Conservation (phyloP, 2,888 invertebrate species). For the Sinotaia quadrata region DNA sequence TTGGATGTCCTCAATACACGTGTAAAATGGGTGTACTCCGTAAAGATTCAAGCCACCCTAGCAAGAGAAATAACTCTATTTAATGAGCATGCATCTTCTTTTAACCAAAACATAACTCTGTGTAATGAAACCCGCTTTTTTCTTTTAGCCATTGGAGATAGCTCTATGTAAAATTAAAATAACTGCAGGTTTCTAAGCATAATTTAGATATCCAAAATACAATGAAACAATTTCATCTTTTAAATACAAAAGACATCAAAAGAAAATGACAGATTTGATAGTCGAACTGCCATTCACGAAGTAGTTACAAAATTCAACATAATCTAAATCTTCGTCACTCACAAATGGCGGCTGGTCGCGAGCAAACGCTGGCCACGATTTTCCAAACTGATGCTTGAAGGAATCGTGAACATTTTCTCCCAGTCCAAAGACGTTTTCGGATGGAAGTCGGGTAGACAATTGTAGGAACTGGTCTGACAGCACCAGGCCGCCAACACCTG, state of each 20-base stretch:
- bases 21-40: conserved; percentile 87
- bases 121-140: too few relatives aligned
- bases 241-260: too few relatives aligned
- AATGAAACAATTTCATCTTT: too few relatives aligned
- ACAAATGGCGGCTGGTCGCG: conserved; percentile 66
- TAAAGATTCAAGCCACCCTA: conserved; percentile 77
- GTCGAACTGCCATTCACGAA: too few relatives aligned
- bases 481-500: conserved; percentile 61
- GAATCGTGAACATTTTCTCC: conserved; percentile 72
- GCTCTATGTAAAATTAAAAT: too few relatives aligned
- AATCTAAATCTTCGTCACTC: background rate
- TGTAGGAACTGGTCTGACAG: conserved; percentile 74
- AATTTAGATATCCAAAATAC: too few relatives aligned
- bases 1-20: conserved; percentile 79
- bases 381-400: conserved; percentile 68
- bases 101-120: too few relatives aligned
- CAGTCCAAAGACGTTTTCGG: conserved; percentile 72
- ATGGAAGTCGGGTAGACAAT: conserved; percentile 70
- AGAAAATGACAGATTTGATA: too few relatives aligned
- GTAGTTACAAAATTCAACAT: background rate
- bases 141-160: too few relatives aligned
- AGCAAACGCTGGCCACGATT: conserved; percentile 70
- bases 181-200: too few relatives aligned
- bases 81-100: too few relatives aligned
- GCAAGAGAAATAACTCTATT: conserved; percentile 13